Evolutionary conservation across 2,888 invertebrate species (phyloP), one percentile per base, ranked within the genome.

Genomic region (Scrobipalpa atriplicella): DNA sequence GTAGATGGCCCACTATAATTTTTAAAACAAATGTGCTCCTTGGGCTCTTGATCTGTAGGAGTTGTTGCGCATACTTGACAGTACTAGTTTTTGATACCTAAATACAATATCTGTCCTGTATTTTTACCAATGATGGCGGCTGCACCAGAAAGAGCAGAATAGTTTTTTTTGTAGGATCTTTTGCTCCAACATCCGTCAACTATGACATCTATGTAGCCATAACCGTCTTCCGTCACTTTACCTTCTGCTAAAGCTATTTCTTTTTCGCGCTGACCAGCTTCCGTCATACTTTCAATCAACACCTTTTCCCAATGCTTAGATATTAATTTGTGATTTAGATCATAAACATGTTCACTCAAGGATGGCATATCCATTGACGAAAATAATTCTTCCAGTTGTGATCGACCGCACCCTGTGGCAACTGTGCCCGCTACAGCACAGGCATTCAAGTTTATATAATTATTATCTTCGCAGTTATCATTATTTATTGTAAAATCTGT

Each of bases 241-340:
- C 64, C 64, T 16, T 64, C 62, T 11, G 29, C 41, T 29, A 64
- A 62, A n/a, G 68, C 68, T 29, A 68, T 19, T 3, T 61, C 41
- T 38, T 52, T 52, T 29, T 68, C 66, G 54, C 61, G 38, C 56
- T 61, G 43, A 13, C 61, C 68, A 11, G 66, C 66, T 56, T 64
- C 10, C 2, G 21, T 18, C 64, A 67, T 66, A 19, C 39, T 41
- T 16, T 58, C 16, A 13, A 38, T 10, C 5, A 29, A 11, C 19
- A 51, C 58, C 36, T 64, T 41, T 51, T 64, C 16, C 66, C 63
- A 66, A 41, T 52, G 51, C 43, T 62, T 62, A 16, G 41, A n/a
- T 18, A 29, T 21, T 29, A 54, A 9, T 41, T 43, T 38, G 11
- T 16, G 41, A 43, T 61, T 16, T 52, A 39, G 11, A 19, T 61